Base-by-base conservation (phyloP, 1,140 invertebrate species). In the Archegozetes longisetosus region DNA sequence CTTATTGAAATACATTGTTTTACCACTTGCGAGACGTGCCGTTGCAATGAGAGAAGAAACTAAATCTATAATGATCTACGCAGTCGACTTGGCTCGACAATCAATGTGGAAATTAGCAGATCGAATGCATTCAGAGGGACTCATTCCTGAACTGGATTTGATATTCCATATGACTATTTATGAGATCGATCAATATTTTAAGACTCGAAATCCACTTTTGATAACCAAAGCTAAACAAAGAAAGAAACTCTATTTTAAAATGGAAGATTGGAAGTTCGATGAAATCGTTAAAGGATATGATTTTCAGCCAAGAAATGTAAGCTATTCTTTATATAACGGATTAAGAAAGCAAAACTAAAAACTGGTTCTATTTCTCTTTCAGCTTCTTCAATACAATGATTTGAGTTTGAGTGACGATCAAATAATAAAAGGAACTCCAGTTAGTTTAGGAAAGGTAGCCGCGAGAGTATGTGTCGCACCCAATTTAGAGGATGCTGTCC, bases 401-500 rank as follows among this genome's bases (percentile, higher is more conserved):
- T 22, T 53, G 12, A 53, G 13, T 25, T n/a, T 24, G 51, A 53
- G 48, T 51, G 55, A 53, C 62, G 46, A 50, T 22, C 27, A 60
- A 50, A 58, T 50, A 47, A 63, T 83, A 28, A 64, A 68, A 67
- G 85, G 83, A 22, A 84, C 83, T 4, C 79, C 85, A 2, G 84
- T 86, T 0, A 84, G 77, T 66, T 71, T 75, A 17, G 85, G 85
- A 22, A 73, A 75, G 22, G 77, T 82, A 0, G 72, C 77, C 28
- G 83, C 78, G 1, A 75, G 77, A 60, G 85, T 82, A 0, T 81
- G 83, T 66, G 84, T 88, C 24, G 79, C 84, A 0, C 66, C 55
- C 13, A 67, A 53, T 26, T 58, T 76, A 24, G 65, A 71, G 51
- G 72, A 75, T 29, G 73, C 73, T 13, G 61, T 63, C n/a, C 32